Evolutionary conservation across 2,113 vertebrate species (phyloP), one percentile per base, ranked within the genome.

Genomic region (Acrocephalus kingi): DNA sequence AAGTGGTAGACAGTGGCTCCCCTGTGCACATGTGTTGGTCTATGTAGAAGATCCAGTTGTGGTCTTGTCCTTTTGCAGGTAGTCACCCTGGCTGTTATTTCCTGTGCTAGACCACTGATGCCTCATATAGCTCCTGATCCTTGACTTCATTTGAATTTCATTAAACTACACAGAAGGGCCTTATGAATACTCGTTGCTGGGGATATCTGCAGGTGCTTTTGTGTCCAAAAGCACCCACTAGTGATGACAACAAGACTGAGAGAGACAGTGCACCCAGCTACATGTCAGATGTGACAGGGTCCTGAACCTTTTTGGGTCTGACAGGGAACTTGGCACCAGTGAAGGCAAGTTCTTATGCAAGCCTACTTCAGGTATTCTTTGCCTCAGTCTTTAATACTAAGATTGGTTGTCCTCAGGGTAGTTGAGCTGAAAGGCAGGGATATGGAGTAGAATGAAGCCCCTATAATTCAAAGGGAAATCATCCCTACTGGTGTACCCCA

Each of bases 21-120:
- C 13, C 77, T 46, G 17, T 25, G 25, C 37, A 59, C 0, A 0
- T 1, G 1, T 54, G 46, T 24, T 63, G 43, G n/a, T 49, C 56
- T 63, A 27, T 49, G 79, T 75, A 28, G 52, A 83, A 94, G 39
- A 85, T 79, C 48, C 86, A 79, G 48, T 63, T 83, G 27, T 39
- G 48, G 15, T 78, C 41, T 69, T 78, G 24, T 58, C 31, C 56
- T 85, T 71, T 2, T 8, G 33, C 52, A 63, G 37, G 23, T 33
- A 61, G 33, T 71, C 23, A 56, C 6, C 23, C 30, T 0, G 2
- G 41, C 31, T 82, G 21, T 84, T 84, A 67, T n/a, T 71, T 87
- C 56, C 61, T 78, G 78, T 5, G 17, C 11, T 62, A 46, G 31
- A 24, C 45, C 46, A 54, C 61, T 48, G 55, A 80, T 74, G 24